These are phyloP conservation scores for Phymatocera aterrima DNA, from an alignment of 2,888 invertebrate species.

Conservation along the genomic window DNA sequence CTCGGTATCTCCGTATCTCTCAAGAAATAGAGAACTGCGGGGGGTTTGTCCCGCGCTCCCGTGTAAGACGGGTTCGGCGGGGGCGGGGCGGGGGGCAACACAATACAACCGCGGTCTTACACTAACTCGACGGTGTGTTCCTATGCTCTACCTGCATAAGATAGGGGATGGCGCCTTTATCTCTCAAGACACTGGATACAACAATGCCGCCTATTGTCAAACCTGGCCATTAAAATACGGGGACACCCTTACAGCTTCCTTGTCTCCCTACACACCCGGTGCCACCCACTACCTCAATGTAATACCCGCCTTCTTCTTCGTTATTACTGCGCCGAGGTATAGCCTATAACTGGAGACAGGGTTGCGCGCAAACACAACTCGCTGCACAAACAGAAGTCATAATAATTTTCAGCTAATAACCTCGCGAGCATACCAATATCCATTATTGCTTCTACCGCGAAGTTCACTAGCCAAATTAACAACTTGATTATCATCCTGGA, in stretches of 20 bases:
- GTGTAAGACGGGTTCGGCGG: constrained; percentile 54
- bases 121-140: constrained; percentile 23
- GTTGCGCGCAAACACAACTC: constrained; percentile 48
- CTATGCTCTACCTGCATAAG: constrained; percentile 41
- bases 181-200: constrained; percentile 50
- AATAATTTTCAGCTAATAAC: constrained; percentile 68
- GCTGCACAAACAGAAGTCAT: constrained; percentile 54
- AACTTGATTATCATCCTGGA: constrained; percentile 17
- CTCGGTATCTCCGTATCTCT: constrained; percentile 46
- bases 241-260: constrained; percentile 56
- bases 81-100: no score
- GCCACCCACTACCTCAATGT: constrained; percentile 45
- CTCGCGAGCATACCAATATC: constrained; percentile 48
- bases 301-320: constrained; percentile 51
- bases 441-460: constrained; percentile 20
- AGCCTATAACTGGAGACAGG: constrained; percentile 61
- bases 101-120: constrained; percentile 47
- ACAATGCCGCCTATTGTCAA: constrained; percentile 62
- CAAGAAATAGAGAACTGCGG: constrained; percentile 52
- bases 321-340: constrained; percentile 61
- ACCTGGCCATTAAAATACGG: constrained; percentile 70
- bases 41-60: constrained; percentile 43
- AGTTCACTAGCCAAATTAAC: constrained; percentile 18
- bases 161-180: constrained; percentile 55
- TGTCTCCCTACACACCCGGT: constrained; percentile 43